phyloP scores from a whole-genome alignment of 2,888 invertebrate genomes.

The Limnephilus auricula region DNA sequence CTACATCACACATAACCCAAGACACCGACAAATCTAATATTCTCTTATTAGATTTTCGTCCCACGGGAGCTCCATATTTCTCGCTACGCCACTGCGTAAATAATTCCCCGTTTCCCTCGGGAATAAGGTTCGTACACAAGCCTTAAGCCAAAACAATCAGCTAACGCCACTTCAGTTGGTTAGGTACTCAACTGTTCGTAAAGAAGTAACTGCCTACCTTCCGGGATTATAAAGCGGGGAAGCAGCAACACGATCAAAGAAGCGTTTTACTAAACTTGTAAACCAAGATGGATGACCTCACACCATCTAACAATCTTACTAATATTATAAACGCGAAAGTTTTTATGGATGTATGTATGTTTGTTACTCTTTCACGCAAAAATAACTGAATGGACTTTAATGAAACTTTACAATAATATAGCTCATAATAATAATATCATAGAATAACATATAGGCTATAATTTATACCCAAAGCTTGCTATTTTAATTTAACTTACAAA shows the following conservation, averaged over 20 bases:
- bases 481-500: no score
- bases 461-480: no score
- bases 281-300: no score
- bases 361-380: no score
- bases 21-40: background rate
- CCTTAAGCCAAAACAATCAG: constrained; percentile 10
- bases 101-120: background rate
- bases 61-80: background rate
- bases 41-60: constrained; percentile 2
- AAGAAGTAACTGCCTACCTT: background rate
- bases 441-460: no score
- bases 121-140: background rate
- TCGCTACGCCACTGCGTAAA: background rate
- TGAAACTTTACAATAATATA: no score
- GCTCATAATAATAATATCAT: no score
- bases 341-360: no score
- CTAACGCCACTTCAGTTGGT: constrained; percentile 16
- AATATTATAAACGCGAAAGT: no score
- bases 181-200: background rate
- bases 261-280: no score
- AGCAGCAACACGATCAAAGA: background rate
- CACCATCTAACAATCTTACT: no score
- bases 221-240: background rate
- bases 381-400: no score
- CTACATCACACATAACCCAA: background rate